Conservation (phyloP, 2,888 invertebrate species). For the Tetanocera ferruginea region DNA sequence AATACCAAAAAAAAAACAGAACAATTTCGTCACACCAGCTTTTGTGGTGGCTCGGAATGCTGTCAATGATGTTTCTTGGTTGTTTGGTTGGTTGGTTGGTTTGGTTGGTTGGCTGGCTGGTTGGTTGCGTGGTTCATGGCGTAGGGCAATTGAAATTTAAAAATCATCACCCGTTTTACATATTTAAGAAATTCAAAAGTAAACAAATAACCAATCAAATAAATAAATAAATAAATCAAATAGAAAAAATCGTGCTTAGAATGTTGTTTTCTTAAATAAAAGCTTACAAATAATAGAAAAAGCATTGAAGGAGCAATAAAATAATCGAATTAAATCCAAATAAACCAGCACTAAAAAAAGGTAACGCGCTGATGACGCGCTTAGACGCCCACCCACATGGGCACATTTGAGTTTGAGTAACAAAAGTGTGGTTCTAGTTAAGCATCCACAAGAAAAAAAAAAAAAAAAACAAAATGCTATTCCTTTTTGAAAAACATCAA, state of each 20-base stretch:
- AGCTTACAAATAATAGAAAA: background rate
- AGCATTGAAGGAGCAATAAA: background rate
- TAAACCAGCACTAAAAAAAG: background rate
- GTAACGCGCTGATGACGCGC: background rate
- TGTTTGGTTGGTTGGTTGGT: background rate
- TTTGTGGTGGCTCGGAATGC: background rate
- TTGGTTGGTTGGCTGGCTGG: no score
- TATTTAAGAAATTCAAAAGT: constrained; percentile 55
- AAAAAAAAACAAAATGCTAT: no score
- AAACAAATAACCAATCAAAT: constrained; percentile 56
- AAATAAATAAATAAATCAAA: constrained; percentile 14
- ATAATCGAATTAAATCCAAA: background rate
- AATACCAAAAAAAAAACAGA: background rate
- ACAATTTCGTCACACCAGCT: constrained; percentile 20
- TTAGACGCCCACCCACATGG: constrained; percentile 13
- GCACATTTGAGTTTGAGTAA: background rate
- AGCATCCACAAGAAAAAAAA: background rate
- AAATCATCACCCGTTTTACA: constrained; percentile 42
- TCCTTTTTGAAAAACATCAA: background rate
- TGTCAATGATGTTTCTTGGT: background rate
- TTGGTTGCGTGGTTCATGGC: background rate
- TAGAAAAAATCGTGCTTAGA: constrained; percentile 37
- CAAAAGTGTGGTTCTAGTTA: constrained; percentile 15
- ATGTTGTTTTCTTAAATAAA: constrained; percentile 30
- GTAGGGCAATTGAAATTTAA: constrained; percentile 44